Percentiles rank a stretch among this genome's conserved stretches.
Evolutionary conservation across 2,888 invertebrate species (phyloP).

Genomic region (Ectemnius lituratus): DNA sequence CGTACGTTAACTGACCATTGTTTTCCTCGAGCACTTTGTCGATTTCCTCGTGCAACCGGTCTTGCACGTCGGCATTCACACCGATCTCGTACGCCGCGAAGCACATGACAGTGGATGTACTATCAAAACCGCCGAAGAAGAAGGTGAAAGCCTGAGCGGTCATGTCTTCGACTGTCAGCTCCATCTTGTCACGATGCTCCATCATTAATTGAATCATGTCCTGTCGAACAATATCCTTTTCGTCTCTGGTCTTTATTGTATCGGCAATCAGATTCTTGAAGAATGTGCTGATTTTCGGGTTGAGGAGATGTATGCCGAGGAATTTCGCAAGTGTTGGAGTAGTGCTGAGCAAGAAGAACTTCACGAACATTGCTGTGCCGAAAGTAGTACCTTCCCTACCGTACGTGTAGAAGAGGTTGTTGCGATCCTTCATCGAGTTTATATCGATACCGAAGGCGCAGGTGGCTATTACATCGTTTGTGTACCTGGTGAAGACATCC

Average conservation of each 20-base stretch:
- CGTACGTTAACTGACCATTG: constrained; percentile 75
- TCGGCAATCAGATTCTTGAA: constrained; percentile 53
- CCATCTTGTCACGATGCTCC: constrained; percentile 70
- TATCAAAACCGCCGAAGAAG: constrained; percentile 72
- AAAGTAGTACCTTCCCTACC: constrained; percentile 55
- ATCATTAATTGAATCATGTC: constrained; percentile 82
- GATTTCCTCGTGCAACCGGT: constrained; percentile 68
- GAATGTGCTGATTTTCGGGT: constrained; percentile 18
- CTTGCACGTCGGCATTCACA: constrained; percentile 77
- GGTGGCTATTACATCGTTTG: constrained; percentile 69
- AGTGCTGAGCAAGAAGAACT: constrained; percentile 43
- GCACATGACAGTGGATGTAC: constrained; percentile 62
- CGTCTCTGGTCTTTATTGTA: constrained; percentile 58
- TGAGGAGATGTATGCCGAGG: constrained; percentile 48
- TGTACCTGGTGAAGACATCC: constrained; percentile 65
- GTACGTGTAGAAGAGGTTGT: constrained; percentile 67
- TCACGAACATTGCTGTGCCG: neutral
- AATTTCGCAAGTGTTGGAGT: constrained; percentile 27
- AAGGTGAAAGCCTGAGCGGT: constrained; percentile 77
- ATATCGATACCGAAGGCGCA: constrained; percentile 68
- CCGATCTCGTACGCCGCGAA: constrained; percentile 65
- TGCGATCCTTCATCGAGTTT: constrained; percentile 67
- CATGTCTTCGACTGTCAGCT: constrained; percentile 72
- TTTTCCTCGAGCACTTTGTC: constrained; percentile 62
- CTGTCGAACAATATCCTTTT: constrained; percentile 72